Evolutionary conservation across 2,888 invertebrate species (phyloP).

Genomic region (Ypsolopha sequella): DNA sequence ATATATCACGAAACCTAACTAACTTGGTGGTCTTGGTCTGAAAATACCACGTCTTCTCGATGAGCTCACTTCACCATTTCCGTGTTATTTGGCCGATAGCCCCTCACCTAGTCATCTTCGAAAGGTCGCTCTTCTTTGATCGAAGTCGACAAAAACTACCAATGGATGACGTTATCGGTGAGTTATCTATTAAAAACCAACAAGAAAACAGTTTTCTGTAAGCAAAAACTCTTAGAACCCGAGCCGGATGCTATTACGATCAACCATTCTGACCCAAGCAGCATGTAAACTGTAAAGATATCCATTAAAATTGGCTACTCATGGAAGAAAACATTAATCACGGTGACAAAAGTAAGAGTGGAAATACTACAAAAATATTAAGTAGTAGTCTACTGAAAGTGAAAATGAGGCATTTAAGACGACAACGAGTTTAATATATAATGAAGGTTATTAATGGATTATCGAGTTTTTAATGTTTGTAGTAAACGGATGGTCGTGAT

Average conservation of each 20-base stretch:
- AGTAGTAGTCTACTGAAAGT: conserved; percentile 26
- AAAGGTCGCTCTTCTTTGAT: conserved; percentile 4
- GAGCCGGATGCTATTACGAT: conserved; percentile 1
- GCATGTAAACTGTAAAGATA: too few species aligned
- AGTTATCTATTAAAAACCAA: conserved; percentile 5
- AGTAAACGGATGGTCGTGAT: conserved; percentile 32
- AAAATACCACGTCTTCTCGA: conserved; percentile 1
- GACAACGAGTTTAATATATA: conserved; percentile 13
- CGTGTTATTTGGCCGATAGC: conserved; percentile 8
- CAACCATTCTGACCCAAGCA: conserved; percentile 1
- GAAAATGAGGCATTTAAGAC: conserved; percentile 21
- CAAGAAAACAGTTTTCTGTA: conserved; percentile 4
- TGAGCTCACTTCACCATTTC: conserved; percentile 11
- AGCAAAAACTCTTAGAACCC: conserved; percentile 1
- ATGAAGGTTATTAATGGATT: conserved; percentile 16
- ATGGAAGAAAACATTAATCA: not conserved
- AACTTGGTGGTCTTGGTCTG: not conserved
- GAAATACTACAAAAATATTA: conserved; percentile 19
- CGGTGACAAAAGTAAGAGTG: conserved; percentile 24
- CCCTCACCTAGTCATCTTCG: conserved; percentile 4
- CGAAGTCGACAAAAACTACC: conserved; percentile 2
- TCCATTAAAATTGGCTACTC: too few species aligned
- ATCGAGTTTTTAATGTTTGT: conserved; percentile 15
- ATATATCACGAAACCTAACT: too few species aligned
- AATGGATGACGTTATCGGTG: conserved; percentile 6